Evolutionary conservation across 2,113 vertebrate genomes (phyloP).

Genomic region (Ceyx margarethae): DNA sequence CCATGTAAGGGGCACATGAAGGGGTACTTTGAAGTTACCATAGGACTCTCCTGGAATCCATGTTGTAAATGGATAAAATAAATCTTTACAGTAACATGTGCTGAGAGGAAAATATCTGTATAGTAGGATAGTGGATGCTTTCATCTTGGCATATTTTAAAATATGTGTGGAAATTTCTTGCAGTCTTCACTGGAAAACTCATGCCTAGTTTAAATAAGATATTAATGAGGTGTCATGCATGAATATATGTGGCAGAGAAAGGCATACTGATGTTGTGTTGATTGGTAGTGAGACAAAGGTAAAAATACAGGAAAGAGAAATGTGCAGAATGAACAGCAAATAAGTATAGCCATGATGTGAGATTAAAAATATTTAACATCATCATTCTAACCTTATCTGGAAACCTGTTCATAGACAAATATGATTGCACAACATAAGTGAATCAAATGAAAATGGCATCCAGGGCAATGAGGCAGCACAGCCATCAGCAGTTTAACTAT

Average conservation of each 20-base stretch:
- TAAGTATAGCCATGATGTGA: neutral
- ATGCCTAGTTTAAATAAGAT: neutral
- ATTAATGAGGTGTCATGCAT: neutral
- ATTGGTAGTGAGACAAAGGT: neutral
- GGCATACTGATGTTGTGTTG: neutral
- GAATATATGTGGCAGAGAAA: neutral
- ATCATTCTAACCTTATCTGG: neutral
- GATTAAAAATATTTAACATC: neutral
- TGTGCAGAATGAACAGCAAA: neutral
- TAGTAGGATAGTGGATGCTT: neutral
- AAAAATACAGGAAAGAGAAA: neutral
- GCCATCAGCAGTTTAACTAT: neutral
- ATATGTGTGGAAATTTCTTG: neutral
- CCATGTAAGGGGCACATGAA: neutral
- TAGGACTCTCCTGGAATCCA: neutral
- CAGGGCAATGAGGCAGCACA: neutral
- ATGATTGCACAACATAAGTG: slow-evolving; percentile 3
- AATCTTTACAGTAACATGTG: neutral
- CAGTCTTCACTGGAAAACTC: neutral
- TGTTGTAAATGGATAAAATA: neutral
- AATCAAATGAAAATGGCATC: neutral
- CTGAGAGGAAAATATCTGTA: neutral
- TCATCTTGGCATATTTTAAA: neutral
- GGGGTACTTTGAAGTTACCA: neutral
- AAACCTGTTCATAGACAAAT: slow-evolving; percentile 3